A percentile compares a stretch with the other conserved stretches of the same genome.
Conservation (phyloP, 2,797 vertebrate genomes). For the Squalus acanthias region DNA sequence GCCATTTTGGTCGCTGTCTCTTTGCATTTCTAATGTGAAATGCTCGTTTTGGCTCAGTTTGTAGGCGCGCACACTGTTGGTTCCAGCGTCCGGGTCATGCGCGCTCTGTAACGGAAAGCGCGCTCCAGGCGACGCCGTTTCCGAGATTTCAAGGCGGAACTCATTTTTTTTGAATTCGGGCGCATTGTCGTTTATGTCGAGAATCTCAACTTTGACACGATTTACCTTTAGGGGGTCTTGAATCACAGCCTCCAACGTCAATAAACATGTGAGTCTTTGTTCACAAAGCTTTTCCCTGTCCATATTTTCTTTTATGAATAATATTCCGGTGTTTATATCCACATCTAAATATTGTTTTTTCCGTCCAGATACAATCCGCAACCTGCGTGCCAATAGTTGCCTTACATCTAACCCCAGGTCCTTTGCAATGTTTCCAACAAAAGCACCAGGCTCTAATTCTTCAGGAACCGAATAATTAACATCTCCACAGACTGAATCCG, state of each 20-base stretch:
- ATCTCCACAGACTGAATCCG: background rate
- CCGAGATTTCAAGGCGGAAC: constrained; percentile 58
- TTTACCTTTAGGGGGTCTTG: constrained; percentile 66
- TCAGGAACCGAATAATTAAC: background rate
- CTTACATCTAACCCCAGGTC: background rate
- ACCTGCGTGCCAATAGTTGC: background rate
- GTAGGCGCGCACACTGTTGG: constrained; percentile 55
- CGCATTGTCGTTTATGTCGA: constrained; percentile 64
- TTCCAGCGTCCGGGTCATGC: constrained; percentile 58
- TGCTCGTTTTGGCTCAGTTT: constrained; percentile 55
- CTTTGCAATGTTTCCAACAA: background rate
- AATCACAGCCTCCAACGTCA: constrained; percentile 61
- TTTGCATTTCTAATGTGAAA: constrained; percentile 50
- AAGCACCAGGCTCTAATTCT: background rate
- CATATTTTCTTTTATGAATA: background rate
- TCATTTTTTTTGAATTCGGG: constrained; percentile 55
- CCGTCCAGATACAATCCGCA: background rate
- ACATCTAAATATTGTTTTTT: background rate
- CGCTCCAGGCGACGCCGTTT: constrained; percentile 59
- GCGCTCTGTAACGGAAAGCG: constrained; percentile 61
- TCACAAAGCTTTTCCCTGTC: constrained; percentile 48
- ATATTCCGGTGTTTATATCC: background rate
- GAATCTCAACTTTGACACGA: constrained; percentile 57
- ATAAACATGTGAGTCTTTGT: constrained; percentile 52
- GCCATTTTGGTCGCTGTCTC: constrained; percentile 45